Evolutionary conservation across 2,888 invertebrate species (phyloP).

Genomic region (Yponomeuta cagnagella): DNA sequence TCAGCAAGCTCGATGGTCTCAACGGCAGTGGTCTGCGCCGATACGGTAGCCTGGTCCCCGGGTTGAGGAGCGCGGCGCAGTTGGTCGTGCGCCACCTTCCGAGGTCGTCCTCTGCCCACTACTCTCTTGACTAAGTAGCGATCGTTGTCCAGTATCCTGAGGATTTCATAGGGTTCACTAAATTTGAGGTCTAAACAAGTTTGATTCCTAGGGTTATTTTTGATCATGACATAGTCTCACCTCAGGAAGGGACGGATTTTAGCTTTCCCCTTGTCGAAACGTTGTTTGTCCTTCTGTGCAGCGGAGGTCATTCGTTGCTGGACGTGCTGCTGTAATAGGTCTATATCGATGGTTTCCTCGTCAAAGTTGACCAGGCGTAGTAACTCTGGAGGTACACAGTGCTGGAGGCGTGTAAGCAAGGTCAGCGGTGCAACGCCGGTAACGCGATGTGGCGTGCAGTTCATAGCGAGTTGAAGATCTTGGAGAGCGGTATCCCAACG

Average conservation of each 20-base stretch:
- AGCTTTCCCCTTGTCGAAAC: constrained; percentile 21
- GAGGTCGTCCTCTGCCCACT: constrained; percentile 22
- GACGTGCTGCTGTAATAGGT: constrained; percentile 21
- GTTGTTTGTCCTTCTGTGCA: constrained; percentile 20
- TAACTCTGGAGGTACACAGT: constrained; percentile 25
- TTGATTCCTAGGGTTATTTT: constrained; percentile 26
- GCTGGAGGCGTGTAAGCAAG: constrained; percentile 21
- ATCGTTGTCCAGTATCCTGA: constrained; percentile 21
- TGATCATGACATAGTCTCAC: constrained; percentile 19
- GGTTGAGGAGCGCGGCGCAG: constrained; percentile 24
- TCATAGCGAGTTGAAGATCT: constrained; percentile 24
- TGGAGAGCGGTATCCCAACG: constrained; percentile 25
- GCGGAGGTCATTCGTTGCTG: constrained; percentile 22
- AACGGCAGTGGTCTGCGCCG: constrained; percentile 4
- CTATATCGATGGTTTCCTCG: constrained; percentile 20
- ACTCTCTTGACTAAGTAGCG: constrained; percentile 25
- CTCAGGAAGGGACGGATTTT: constrained; percentile 12
- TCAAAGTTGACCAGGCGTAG: constrained; percentile 22
- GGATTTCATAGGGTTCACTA: constrained; percentile 23
- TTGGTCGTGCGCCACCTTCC: constrained; percentile 26
- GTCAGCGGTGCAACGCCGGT: constrained; percentile 26
- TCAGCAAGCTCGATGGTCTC: background rate
- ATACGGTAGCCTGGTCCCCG: constrained; percentile 21
- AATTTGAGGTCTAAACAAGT: constrained; percentile 24
- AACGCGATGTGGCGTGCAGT: constrained; percentile 23